Percentiles rank a stretch among this genome's conserved stretches.
These are phyloP conservation scores for Lasaia peninsularis DNA, from an alignment of 1,140 invertebrate species.

Conservation along the genomic window DNA sequence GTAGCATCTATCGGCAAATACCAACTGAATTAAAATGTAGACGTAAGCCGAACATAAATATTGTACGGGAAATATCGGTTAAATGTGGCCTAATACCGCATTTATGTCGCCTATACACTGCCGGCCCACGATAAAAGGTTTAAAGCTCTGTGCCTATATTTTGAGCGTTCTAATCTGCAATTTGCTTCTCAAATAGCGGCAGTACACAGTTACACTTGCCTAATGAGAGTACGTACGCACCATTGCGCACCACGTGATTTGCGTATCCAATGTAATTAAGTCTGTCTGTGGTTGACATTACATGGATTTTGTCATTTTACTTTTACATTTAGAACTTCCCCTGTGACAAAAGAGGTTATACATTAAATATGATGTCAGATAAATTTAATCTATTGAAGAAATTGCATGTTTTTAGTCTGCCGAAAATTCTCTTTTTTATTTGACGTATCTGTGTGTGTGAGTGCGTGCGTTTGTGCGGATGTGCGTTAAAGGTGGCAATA, in stretches of 20 bases:
- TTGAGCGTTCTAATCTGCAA: slow-evolving; percentile 33
- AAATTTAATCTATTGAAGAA: too few species aligned
- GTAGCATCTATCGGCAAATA: too few species aligned
- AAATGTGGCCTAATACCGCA: slow-evolving; percentile 30
- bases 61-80: slow-evolving; percentile 24
- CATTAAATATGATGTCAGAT: too few species aligned
- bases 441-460: too few species aligned
- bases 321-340: background rate
- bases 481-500: too few species aligned
- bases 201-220: slow-evolving; percentile 26
- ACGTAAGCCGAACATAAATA: slow-evolving; percentile 16
- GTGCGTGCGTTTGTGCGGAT: too few species aligned
- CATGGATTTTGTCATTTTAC: background rate
- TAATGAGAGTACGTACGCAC: slow-evolving; percentile 27
- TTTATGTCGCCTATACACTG: slow-evolving; percentile 33
- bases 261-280: slow-evolving; percentile 18
- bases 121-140: slow-evolving; percentile 37
- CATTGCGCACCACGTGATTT: slow-evolving; percentile 16
- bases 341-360: too few species aligned
- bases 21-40: background rate
- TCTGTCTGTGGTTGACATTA: slow-evolving; percentile 4
- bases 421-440: too few species aligned
- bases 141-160: slow-evolving; percentile 40
- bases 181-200: slow-evolving; percentile 27
- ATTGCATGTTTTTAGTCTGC: too few species aligned